Evolutionary conservation across 92 coral and sea anemone genomes (phyloP), one percentile per base, ranked within the genome.

Genomic region (Blastomussa wellsi): DNA sequence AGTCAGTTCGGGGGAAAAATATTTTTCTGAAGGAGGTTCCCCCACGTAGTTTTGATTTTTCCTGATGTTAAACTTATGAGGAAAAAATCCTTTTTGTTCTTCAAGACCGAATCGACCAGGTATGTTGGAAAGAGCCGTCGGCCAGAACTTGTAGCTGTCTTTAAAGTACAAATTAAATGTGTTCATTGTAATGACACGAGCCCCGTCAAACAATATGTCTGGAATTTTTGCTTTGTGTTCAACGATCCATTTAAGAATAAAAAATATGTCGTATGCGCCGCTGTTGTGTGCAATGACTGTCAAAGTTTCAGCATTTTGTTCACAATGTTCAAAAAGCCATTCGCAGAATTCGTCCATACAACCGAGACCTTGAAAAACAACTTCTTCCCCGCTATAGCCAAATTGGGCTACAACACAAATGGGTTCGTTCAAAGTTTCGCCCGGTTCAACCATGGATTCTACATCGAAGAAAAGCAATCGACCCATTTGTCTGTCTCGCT

Each of bases 41-140:
- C 78, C 78, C 4, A 42, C 57, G 28, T 74, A 74, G 32, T 24
- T 42, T 47, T 74, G 78, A 74, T 74, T 74, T 47, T 74, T 20
- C 11, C 78, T 41, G 3, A 57, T 74, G 57, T 74, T 74, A 3
- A 74, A 74, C 22, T 44, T 74, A 57, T 74, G 78, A 2, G 78
- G 78, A 7, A 74, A 74, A 22, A 74, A 74, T 9, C 78, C 78
- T 19, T 74, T 74, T 22, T 44, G 36, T 47, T 74, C 78, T 6
- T 42, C 33, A 0, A 42, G 57, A 3, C 11, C 52, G 44, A 74
- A 74, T 24, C 33, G 35, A 17, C 57, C 28, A 10, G 78, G 53
- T 19, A 74, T 6, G 33, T 41, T 41, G 2, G 53, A 47, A 8
- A 74, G 78, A 22, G 78, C 53, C 24, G 57, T 41, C 0, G 78